Conservation (phyloP, 2,113 vertebrate genomes). For the Sminthopsis crassicaudata region DNA sequence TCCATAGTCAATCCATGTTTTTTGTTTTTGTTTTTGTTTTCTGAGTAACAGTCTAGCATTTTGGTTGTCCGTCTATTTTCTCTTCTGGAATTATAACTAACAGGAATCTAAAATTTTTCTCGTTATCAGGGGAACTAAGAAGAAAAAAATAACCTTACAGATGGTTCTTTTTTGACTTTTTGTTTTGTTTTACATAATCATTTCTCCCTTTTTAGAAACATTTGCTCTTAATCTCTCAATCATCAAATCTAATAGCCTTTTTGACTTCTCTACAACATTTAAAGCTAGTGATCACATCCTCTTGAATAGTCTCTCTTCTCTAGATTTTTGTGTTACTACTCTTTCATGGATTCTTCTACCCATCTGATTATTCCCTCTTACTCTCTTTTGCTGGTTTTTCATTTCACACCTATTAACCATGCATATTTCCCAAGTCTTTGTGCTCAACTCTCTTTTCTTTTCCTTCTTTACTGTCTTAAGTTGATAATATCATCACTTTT, state of each 20-base stretch:
- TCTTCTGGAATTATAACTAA: background rate
- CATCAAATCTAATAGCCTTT: background rate
- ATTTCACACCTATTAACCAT: too few species aligned
- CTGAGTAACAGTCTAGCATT: background rate
- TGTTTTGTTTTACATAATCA: conserved; percentile 4
- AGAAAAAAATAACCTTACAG: background rate
- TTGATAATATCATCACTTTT: too few species aligned
- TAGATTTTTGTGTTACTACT: too few species aligned
- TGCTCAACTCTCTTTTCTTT: too few species aligned
- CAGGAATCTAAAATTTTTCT: background rate
- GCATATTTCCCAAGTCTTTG: too few species aligned
- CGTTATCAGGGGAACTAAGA: background rate
- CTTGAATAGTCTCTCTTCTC: too few species aligned
- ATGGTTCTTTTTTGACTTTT: background rate
- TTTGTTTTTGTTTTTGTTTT: background rate
- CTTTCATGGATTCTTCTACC: too few species aligned
- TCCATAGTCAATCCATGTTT: background rate
- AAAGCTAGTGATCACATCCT: too few species aligned
- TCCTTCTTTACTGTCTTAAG: too few species aligned
- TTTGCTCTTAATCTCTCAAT: background rate
- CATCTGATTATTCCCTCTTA: too few species aligned
- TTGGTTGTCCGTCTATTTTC: background rate
- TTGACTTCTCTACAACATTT: background rate
- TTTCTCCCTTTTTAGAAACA: background rate
- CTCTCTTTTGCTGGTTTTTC: too few species aligned